Evolutionary conservation across 2,113 vertebrate genomes (phyloP).

Genomic region (Lophotis ruficrista): DNA sequence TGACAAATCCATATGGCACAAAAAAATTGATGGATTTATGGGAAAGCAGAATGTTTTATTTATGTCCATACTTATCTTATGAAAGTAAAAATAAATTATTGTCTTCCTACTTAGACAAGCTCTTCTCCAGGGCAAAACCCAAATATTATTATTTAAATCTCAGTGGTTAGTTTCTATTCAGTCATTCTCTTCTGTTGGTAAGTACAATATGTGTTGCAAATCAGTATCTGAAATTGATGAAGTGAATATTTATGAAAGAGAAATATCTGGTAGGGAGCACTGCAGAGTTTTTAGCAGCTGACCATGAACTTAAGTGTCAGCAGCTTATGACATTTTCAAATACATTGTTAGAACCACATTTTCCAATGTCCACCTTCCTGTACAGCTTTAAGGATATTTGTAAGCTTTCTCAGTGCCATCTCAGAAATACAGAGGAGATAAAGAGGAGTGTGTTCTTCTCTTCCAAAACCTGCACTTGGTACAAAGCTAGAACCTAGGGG

Average conservation of each 20-base stretch:
- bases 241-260: constrained; percentile 16
- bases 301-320: neutral
- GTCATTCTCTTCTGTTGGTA: neutral
- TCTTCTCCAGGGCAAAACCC: neutral
- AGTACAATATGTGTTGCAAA: neutral
- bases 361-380: neutral
- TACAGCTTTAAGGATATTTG: neutral
- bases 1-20: neutral
- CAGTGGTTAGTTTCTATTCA: neutral
- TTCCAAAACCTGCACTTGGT: neutral
- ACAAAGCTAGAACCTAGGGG: neutral
- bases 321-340: neutral
- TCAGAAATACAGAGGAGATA: neutral
- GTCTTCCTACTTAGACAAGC: neutral
- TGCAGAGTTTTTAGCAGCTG: neutral
- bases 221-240: neutral
- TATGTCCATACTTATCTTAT: neutral
- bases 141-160: neutral
- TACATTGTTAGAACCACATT: neutral
- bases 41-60: neutral
- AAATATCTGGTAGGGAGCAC: neutral
- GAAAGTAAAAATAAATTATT: neutral
- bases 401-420: neutral
- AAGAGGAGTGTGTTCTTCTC: neutral
- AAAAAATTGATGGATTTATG: neutral